These are phyloP conservation scores for Tipula unca DNA, from an alignment of 2,888 invertebrate genomes.

Conservation along the genomic window DNA sequence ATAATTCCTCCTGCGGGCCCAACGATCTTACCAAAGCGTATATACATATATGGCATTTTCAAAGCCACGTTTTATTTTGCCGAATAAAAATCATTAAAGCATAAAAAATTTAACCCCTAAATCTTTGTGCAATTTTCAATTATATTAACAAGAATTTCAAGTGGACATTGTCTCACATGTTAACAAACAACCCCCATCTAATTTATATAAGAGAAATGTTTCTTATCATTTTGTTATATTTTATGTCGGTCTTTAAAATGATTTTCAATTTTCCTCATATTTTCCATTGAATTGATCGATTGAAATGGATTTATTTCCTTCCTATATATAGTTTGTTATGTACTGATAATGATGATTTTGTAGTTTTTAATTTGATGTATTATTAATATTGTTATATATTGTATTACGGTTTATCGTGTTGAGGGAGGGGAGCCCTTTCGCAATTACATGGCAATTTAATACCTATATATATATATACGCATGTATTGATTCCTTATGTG, in stretches of 20 bases:
- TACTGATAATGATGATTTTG: background rate
- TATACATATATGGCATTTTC: no score
- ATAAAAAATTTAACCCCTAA: background rate
- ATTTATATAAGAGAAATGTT: background rate
- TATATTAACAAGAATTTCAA: slow-evolving; percentile 8
- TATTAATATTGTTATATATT: background rate
- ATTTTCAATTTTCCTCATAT: background rate
- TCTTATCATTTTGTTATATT: background rate
- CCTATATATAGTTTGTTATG: background rate
- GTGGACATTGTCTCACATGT: background rate
- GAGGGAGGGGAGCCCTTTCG: background rate
- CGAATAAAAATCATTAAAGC: background rate
- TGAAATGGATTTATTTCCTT: background rate
- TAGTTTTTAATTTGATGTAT: background rate
- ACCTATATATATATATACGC: background rate
- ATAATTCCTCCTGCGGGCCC: background rate
- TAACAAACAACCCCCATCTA: background rate
- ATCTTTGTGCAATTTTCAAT: background rate
- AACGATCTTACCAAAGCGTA: no score
- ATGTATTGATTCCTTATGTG: background rate
- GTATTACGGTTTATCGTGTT: background rate
- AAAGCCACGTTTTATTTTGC: background rate
- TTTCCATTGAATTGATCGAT: background rate
- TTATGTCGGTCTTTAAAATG: background rate
- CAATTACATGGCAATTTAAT: slow-evolving; percentile 8